Evolutionary conservation across 1,140 invertebrate species (phyloP).

Genomic region (Drosophila arizonae): DNA sequence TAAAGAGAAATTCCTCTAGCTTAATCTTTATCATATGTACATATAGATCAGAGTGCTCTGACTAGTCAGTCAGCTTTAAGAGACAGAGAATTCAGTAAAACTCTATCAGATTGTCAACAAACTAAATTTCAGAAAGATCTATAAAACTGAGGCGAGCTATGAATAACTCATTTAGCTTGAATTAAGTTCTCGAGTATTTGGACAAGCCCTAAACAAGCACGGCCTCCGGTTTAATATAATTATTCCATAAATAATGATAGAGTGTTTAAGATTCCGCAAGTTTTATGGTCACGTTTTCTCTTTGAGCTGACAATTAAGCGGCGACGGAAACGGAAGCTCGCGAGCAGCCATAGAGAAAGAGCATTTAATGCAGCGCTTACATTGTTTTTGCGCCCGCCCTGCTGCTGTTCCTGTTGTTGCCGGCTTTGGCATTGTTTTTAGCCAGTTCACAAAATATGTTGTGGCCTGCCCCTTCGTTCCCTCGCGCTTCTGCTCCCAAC

Average conservation of each 20-base stretch:
- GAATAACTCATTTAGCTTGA: background rate
- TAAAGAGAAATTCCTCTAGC: background rate
- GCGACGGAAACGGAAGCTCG: conserved; percentile 58
- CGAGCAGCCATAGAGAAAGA: conserved; percentile 55
- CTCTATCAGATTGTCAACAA: too few relatives aligned
- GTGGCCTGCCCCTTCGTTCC: background rate
- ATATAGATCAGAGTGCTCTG: background rate
- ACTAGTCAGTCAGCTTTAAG: too few relatives aligned
- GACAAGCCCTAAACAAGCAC: background rate
- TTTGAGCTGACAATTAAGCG: conserved; percentile 53
- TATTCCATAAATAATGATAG: conserved; percentile 6
- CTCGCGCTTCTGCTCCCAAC: background rate
- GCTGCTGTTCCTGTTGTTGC: conserved; percentile 26
- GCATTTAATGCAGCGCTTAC: conserved; percentile 67
- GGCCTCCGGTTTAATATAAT: background rate
- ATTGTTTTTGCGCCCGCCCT: conserved; percentile 46
- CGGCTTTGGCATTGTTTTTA: conserved; percentile 36
- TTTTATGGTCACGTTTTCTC: conserved; percentile 3
- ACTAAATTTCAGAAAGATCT: too few relatives aligned
- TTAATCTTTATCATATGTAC: background rate
- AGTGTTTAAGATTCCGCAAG: conserved; percentile 10
- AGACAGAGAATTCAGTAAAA: too few relatives aligned
- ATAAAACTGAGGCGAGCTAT: too few relatives aligned
- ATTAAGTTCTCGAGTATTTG: background rate
- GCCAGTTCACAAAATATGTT: conserved; percentile 39